phyloP scores from a whole-genome alignment of 53 echinoderm and acorn worm species.

The Echinometra lucunter region DNA sequence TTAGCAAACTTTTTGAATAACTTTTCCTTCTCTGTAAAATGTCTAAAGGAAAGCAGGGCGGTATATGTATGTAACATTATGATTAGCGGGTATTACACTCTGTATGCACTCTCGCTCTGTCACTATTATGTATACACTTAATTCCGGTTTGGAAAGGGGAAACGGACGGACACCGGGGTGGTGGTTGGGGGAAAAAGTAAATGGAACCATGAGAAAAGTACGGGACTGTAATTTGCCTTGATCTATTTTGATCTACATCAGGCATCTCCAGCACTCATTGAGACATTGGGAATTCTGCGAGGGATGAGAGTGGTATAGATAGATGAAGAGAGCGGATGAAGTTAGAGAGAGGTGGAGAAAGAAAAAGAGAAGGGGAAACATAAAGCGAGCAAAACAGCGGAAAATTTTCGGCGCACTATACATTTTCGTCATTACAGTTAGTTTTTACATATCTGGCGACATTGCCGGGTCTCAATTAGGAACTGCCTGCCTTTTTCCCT shows the following conservation, averaged over 20 bases:
- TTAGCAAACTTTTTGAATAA: neutral
- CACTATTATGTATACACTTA: neutral
- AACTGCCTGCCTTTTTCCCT: conserved; percentile 38
- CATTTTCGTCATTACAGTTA: conserved; percentile 69
- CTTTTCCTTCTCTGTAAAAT: conserved; percentile 4
- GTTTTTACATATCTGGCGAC: conserved; percentile 73
- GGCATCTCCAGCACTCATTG: conserved; percentile 13
- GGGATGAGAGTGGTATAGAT: neutral
- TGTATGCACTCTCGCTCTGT: neutral
- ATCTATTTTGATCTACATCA: conserved; percentile 64
- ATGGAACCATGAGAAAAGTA: conserved; percentile 25
- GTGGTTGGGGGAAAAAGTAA: neutral
- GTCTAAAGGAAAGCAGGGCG: neutral
- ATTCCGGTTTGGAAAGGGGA: neutral
- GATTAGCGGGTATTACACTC: conserved; percentile 37
- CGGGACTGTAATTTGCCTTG: conserved; percentile 46
- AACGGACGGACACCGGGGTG: neutral
- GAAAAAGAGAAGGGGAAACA: neutral
- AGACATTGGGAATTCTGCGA: conserved; percentile 40
- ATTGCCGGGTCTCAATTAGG: conserved; percentile 67
- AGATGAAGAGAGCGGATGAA: conserved; percentile 9
- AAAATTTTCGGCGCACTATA: conserved; percentile 66
- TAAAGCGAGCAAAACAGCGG: conserved; percentile 54
- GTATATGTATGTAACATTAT: neutral
- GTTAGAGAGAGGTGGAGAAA: neutral